phyloP scores from a whole-genome alignment of 2,113 vertebrate genomes.

The Lamprotornis superbus region DNA sequence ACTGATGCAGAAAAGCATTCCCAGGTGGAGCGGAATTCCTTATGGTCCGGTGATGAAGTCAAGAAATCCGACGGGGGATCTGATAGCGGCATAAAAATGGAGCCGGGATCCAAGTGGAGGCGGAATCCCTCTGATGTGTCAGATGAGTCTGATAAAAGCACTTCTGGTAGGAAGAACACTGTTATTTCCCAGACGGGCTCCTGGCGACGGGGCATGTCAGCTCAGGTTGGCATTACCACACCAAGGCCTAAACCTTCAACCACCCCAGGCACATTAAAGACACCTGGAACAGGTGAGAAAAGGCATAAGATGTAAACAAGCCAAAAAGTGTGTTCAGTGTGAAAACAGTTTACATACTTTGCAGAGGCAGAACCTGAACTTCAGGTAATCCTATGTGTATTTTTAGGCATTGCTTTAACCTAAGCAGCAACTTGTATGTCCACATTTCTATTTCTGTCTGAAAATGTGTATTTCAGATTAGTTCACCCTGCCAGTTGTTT shows the following conservation, averaged over 20 bases:
- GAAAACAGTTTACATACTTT: neutral
- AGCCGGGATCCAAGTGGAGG: conserved; percentile 86
- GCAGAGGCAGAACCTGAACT: conserved; percentile 53
- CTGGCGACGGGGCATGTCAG: conserved; percentile 94
- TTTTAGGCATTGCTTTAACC: conserved; percentile 21
- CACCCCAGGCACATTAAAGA: conserved; percentile 77
- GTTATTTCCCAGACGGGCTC: conserved; percentile 92
- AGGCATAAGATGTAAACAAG: neutral
- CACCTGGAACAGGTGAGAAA: conserved; percentile 85
- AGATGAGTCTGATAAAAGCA: conserved; percentile 92
- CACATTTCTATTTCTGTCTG: neutral
- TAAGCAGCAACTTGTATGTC: neutral
- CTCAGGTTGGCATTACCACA: conserved; percentile 93
- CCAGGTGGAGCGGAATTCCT: conserved; percentile 77
- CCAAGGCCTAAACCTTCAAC: conserved; percentile 86
- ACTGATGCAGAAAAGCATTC: conserved; percentile 94
- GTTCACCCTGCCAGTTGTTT: neutral
- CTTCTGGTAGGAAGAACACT: conserved; percentile 84
- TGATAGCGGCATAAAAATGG: conserved; percentile 86
- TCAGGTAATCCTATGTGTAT: conserved; percentile 41
- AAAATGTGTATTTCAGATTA: neutral
- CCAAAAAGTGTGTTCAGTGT: neutral
- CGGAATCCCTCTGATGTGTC: conserved; percentile 92
- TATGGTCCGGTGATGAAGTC: conserved; percentile 88
- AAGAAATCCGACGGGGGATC: conserved; percentile 88